Percentiles rank a stretch among this genome's conserved stretches.
Conservation (phyloP, 2,888 invertebrate genomes). For the Stenchaetothrips biformis region DNA sequence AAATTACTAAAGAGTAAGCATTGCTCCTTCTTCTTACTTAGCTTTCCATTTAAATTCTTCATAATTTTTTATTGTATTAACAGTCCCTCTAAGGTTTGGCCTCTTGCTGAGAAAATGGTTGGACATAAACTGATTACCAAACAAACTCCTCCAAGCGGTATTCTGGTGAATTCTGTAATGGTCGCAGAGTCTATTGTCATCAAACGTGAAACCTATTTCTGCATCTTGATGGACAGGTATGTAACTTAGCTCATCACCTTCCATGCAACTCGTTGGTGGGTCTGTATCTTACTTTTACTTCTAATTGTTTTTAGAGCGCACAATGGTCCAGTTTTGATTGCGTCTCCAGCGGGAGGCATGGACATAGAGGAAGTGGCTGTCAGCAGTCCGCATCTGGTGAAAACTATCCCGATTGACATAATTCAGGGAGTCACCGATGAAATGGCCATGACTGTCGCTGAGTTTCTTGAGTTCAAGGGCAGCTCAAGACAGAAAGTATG, state of each 20-base stretch:
- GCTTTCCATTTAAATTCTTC: constrained; percentile 28
- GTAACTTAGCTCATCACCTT: constrained; percentile 13
- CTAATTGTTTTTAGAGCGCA: constrained; percentile 45
- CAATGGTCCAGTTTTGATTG: constrained; percentile 94
- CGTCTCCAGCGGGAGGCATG: constrained; percentile 93
- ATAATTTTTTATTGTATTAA: constrained; percentile 36
- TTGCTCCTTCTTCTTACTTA: constrained; percentile 25
- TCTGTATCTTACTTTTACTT: background rate
- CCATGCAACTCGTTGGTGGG: background rate
- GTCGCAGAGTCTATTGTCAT: constrained; percentile 97
- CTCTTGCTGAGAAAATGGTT: constrained; percentile 82
- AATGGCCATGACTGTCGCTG: constrained; percentile 70
- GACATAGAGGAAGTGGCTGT: constrained; percentile 97
- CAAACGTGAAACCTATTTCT: constrained; percentile 89
- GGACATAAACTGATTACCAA: constrained; percentile 92
- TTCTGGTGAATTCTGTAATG: constrained; percentile 93
- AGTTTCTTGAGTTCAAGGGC: constrained; percentile 75
- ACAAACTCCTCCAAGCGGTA: constrained; percentile 92
- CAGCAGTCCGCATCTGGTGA: constrained; percentile 84
- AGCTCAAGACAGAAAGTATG: constrained; percentile 39
- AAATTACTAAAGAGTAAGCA: constrained; percentile 81
- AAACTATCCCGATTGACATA: constrained; percentile 82
- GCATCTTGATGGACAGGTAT: constrained; percentile 90
- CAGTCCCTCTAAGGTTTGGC: constrained; percentile 62
- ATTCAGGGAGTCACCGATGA: constrained; percentile 69